These are phyloP conservation scores for Smittia sp. DNA, from an alignment of 2,888 invertebrate genomes.

Conservation along the genomic window DNA sequence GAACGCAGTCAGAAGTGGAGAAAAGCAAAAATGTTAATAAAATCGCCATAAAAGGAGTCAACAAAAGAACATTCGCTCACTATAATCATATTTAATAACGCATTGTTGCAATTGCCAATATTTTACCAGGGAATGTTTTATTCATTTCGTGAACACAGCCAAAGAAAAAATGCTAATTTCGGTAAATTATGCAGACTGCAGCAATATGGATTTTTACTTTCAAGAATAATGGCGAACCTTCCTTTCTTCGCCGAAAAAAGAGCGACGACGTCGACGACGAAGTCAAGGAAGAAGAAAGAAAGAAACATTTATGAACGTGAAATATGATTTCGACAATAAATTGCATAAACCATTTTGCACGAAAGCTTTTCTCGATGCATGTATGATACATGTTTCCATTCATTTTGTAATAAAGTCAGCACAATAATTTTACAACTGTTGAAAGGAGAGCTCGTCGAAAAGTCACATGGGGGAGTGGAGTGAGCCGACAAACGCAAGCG, in stretches of 20 bases:
- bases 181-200: conserved; percentile 40
- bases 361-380: conserved; percentile 1
- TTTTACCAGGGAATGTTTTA: conserved; percentile 23
- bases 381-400: background rate
- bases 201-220: conserved; percentile 35
- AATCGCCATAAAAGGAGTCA: conserved; percentile 40
- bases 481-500: background rate
- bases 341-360: conserved; percentile 25
- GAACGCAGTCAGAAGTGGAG: background rate
- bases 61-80: conserved; percentile 28
- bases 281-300: background rate
- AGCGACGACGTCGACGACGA: background rate
- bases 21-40: conserved; percentile 3
- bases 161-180: conserved; percentile 37
- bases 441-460: conserved; percentile 17
- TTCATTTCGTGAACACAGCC: conserved; percentile 17
- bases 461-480: conserved; percentile 12
- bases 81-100: conserved; percentile 41
- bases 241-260: conserved; percentile 3
- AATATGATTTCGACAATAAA: conserved; percentile 14
- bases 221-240: conserved; percentile 16
- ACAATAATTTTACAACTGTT: conserved; percentile 30
- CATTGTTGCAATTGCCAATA: conserved; percentile 41
- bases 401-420: conserved; percentile 16
- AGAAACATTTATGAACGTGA: background rate